Evolutionary conservation across 2,113 vertebrate genomes (phyloP).

Genomic region (Rhagologus leucostigma): DNA sequence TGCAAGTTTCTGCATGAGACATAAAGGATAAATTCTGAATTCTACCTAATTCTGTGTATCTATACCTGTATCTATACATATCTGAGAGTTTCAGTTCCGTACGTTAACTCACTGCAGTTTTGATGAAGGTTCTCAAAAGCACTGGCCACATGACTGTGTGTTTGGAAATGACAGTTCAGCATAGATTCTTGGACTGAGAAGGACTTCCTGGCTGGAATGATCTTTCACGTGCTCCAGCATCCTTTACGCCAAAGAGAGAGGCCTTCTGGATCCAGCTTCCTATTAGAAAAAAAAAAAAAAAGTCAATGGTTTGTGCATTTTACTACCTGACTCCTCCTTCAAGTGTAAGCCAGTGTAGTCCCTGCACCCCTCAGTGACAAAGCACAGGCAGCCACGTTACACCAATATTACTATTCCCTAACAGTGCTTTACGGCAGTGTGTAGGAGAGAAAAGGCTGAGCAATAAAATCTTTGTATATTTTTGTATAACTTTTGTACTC

Average conservation of each 20-base stretch:
- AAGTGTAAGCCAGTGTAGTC: neutral
- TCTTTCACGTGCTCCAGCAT: neutral
- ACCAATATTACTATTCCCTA: neutral
- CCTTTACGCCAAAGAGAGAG: neutral
- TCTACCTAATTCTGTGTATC: neutral
- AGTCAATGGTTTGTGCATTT: neutral
- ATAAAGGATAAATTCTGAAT: neutral
- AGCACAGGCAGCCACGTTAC: neutral
- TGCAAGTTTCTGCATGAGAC: neutral
- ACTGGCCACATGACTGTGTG: neutral
- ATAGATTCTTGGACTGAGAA: neutral
- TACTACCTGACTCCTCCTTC: conserved; percentile 7
- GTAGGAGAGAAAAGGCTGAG: neutral
- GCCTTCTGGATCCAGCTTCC: neutral
- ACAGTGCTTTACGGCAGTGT: neutral
- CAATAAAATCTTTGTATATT: conserved; percentile 30
- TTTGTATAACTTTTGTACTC: conserved; percentile 27
- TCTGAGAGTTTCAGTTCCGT: neutral
- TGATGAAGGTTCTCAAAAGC: neutral
- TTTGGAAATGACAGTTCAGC: conserved; percentile 7
- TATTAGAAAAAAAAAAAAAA: neutral
- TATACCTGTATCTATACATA: neutral
- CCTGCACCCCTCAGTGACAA: neutral
- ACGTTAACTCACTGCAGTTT: neutral
- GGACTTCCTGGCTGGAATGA: neutral